Percentiles rank a stretch among this genome's conserved stretches.
Conservation (phyloP, 2,888 invertebrate genomes). For the Abscondita cerata region DNA sequence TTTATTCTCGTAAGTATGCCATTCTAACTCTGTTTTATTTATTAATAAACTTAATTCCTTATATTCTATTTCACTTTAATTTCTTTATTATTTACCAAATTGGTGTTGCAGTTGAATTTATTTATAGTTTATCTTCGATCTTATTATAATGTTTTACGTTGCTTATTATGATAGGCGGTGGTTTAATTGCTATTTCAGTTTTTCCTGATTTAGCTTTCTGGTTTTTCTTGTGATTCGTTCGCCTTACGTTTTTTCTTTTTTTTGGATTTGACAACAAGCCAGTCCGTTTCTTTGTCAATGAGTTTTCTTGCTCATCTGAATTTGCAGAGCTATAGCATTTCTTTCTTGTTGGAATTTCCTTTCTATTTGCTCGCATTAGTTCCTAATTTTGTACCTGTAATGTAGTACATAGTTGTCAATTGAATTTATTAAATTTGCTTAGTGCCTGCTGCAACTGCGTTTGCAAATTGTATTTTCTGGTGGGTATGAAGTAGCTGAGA, state of each 20-base stretch:
- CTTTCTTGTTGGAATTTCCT: slow-evolving; percentile 3
- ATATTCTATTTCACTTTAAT: not conserved
- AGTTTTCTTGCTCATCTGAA: slow-evolving; percentile 1
- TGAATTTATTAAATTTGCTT: no score
- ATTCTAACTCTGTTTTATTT: slow-evolving; percentile 1
- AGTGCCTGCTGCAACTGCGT: no score
- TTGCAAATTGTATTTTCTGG: no score
- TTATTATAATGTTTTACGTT: slow-evolving; percentile 8
- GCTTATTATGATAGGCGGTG: slow-evolving; percentile 5
- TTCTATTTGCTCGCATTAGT: slow-evolving; percentile 6
- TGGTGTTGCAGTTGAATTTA: not conserved
- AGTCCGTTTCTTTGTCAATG: not conserved
- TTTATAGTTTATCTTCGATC: not conserved
- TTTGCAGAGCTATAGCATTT: slow-evolving; percentile 4
- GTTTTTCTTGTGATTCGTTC: slow-evolving; percentile 6
- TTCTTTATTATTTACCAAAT: not conserved
- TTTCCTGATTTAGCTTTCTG: slow-evolving; percentile 11
- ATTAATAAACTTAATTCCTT: slow-evolving; percentile 2
- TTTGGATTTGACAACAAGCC: slow-evolving; percentile 7
- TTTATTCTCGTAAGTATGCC: slow-evolving; percentile 11
- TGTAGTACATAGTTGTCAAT: not conserved
- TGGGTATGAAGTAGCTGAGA: no score
- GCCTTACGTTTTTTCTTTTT: slow-evolving; percentile 8
- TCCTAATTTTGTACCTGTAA: not conserved
- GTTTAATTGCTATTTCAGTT: slow-evolving; percentile 4